Evolutionary conservation across 2,888 invertebrate genomes (phyloP).

Genomic region (Clanis bilineata): DNA sequence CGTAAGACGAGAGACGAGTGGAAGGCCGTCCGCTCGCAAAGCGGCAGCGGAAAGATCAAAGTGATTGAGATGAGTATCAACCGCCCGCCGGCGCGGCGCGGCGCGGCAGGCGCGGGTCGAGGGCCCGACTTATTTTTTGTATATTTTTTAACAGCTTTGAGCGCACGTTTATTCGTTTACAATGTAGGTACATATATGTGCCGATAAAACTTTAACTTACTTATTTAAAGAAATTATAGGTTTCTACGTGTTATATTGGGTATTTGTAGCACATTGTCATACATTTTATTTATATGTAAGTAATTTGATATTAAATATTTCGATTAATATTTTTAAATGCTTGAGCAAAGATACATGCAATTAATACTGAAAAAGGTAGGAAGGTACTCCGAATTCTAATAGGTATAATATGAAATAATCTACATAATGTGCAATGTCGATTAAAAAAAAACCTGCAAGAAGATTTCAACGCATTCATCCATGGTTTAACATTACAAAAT

Average conservation of each 20-base stretch:
- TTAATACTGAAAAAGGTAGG: too few relatives aligned
- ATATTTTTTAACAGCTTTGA: slow-evolving; percentile 64
- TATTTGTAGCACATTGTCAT: too few relatives aligned
- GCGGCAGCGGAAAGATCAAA: slow-evolving; percentile 64
- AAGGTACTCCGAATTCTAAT: too few relatives aligned
- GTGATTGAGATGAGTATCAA: slow-evolving; percentile 65
- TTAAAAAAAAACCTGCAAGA: background rate
- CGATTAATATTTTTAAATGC: too few relatives aligned
- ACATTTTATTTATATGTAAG: too few relatives aligned
- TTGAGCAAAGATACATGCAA: too few relatives aligned
- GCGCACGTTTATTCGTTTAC: slow-evolving; percentile 46
- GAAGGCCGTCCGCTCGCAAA: slow-evolving; percentile 41
- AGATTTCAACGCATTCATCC: background rate
- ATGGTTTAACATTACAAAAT: too few relatives aligned
- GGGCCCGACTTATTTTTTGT: slow-evolving; percentile 64
- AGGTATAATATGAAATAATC: background rate
- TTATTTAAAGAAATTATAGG: too few relatives aligned
- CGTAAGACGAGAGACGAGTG: slow-evolving; percentile 48
- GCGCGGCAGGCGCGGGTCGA: slow-evolving; percentile 43
- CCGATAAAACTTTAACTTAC: slow-evolving; percentile 9
- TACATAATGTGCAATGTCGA: background rate
- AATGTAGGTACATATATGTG: slow-evolving; percentile 6
- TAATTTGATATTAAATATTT: too few relatives aligned
- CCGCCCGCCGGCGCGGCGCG: slow-evolving; percentile 48
- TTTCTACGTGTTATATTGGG: too few relatives aligned